phyloP scores from a whole-genome alignment of 2,113 vertebrate species.

The Falcunculus frontatus region DNA sequence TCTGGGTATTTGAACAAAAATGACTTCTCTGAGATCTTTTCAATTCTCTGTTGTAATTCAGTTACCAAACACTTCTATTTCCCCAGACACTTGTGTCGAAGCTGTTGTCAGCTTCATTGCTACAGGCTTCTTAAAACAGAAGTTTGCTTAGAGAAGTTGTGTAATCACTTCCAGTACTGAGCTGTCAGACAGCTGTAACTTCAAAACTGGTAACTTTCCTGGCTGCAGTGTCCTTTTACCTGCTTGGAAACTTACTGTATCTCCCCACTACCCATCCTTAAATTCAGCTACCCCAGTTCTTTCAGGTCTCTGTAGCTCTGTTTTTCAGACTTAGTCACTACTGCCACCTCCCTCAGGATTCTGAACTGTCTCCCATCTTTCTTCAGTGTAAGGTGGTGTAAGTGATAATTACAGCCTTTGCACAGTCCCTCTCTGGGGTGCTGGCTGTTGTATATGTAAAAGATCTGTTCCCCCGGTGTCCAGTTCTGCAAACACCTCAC shows the following conservation, averaged over 20 bases:
- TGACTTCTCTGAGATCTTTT: neutral
- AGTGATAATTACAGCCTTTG: neutral
- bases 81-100: neutral
- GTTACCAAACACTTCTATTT: neutral
- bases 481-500: neutral
- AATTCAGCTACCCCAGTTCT: neutral
- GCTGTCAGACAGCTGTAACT: neutral
- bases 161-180: neutral
- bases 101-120: neutral
- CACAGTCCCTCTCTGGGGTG: neutral
- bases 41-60: neutral
- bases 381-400: neutral
- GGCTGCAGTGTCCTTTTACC: neutral
- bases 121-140: neutral
- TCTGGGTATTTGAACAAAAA: neutral
- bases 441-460: neutral
- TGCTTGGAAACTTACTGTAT: neutral
- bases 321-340: neutral
- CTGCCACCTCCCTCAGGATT: neutral
- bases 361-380: neutral
- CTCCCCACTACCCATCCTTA: neutral
- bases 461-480: neutral
- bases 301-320: neutral
- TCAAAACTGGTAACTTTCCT: neutral
- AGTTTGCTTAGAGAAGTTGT: neutral